Evolutionary conservation across 2,113 vertebrate genomes (phyloP), one percentile per base, ranked within the genome.

Genomic region (Caranx ignobilis): DNA sequence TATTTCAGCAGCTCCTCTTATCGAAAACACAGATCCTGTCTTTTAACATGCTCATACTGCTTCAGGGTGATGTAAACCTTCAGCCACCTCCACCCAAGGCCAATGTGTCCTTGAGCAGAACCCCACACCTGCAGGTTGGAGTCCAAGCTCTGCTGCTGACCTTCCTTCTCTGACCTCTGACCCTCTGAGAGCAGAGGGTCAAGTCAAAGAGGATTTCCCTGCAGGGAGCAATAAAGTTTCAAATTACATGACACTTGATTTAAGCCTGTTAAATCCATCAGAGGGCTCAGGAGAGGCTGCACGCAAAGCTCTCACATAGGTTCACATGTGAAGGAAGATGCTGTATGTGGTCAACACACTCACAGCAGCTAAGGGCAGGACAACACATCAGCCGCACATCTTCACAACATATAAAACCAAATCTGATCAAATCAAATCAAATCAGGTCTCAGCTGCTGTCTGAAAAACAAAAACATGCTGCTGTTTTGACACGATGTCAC

Each of bases 251-350:
- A 83, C 84, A 84, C 18, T 54, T 81, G 75, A 68, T 84, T 75
- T 78, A 86, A 87, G 87, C 81, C 76, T 73, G 82, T 91, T 52
- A 89, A 89, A 81, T 82, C 75, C 75, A 81, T 71, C 82, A 84
- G 75, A 65, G 75, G 82, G 87, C 61, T 72, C 62, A 75, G 69
- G 45, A 3, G 72, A 62, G 61, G 19, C 81, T 39, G 63, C 83
- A 83, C 68, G 69, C 79, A 21, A 26, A 10, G 39, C 55, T 12
- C 47, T 60, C 78, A 68, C 84, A 61, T 75, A 4, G 59, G 84
- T 80, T 72, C 4, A 77, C 57, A 72, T 59, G 69, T 71, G 57
- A 70, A 43, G 54, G 26, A 70, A 21, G 48, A 32, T 2, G 26
- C 26, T 26, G 26, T 26, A 3, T 7, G 2, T 34, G 21, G 11